Evolutionary conservation across 2,113 vertebrate species (phyloP), one percentile per base, ranked within the genome.

Genomic region (Numenius arquata): DNA sequence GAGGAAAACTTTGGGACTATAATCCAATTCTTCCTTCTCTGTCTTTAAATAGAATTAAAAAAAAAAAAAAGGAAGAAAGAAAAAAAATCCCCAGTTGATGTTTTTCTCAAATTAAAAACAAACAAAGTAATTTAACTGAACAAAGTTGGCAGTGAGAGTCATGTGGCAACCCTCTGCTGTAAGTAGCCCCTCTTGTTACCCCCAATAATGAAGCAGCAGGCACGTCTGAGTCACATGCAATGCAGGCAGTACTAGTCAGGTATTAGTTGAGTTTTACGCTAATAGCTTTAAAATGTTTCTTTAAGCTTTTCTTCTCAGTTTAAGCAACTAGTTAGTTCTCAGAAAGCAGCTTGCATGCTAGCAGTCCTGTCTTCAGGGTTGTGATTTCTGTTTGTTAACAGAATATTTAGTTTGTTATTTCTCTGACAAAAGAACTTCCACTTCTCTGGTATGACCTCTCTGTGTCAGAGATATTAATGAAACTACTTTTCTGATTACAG

Each of bases 161-260:
- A 9, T 5, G 41, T 22, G 71, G 50, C 45, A 75, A 14, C 6
- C 16, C n/a, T 7, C 50, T 20, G 15, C 6, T 22, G 50, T 34
- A 53, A 11, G 12, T 4, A 78, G 43, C 26, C 43, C 16, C 6
- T 30, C 43, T 43, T 26, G 41, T 38, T 72, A 47, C 15, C 3
- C 5, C 40, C 0, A 1, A 16, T 52, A 63, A 61, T 43, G 27
- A 20, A 79, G 50, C 43, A 82, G 52, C 63, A 50, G 20, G 12
- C 22, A 4, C 6, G 8, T 25, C 38, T 2, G 1, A 63, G 56
- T 40, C 40, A 25, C 8, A 2, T 13, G 15, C 6, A 17, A 34
- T 12, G 34, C 17, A 30, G 68, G 41, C 70, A 76, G 27, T 29
- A 38, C 30, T 34, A 15, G 38, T 36, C 53, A 61, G 45, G 36